Evolutionary conservation across 1,140 invertebrate genomes (phyloP), one percentile per base, ranked within the genome.

Genomic region (Hermetia illucens): DNA sequence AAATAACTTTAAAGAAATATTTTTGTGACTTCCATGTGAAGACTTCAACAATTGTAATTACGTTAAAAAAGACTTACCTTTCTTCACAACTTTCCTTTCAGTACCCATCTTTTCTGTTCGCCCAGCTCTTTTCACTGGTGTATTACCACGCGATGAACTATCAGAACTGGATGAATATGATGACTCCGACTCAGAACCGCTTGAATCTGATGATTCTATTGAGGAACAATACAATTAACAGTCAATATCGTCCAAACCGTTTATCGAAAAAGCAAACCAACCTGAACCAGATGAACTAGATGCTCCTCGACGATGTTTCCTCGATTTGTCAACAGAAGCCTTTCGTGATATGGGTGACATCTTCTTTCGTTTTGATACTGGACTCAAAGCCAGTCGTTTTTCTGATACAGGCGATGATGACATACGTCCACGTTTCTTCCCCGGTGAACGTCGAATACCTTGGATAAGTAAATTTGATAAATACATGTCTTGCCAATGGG

Each of bases 141-240:
- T 51, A 27, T 53, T 55, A n/a, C 53, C 58, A 10, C 55, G 58
- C 15, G 59, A 62, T 6, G 63, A 62, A 41, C 63, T 66, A 20
- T 53, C 62, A 10, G 64, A 61, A 15, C 49, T 53, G 10, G 55
- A 59, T 5, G 55, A 58, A 39, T 56, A 56, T 6, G 52, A 55
- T n/a, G 68, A 65, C 38, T 64, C 65, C 40, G 66, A 69, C 44
- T 68, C 65, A 41, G 70, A 71, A 21, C 61, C 64, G 43, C 64
- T 66, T 1, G 68, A 69, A 9, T 66, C 65, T 9, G 69, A 65
- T 10, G 68, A 69, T 34, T 51, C 49, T 51, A 15, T 24, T 36
- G 13, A 16, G 4, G 32, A 17, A 32, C 2, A 21, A 34, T 21
- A 27, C 17, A 33, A 6, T 16, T 33, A 8, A 33, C 5, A 33